Conservation (phyloP, 37 sponge, comb jelly and placozoan genomes). For the Beroe ovata region DNA sequence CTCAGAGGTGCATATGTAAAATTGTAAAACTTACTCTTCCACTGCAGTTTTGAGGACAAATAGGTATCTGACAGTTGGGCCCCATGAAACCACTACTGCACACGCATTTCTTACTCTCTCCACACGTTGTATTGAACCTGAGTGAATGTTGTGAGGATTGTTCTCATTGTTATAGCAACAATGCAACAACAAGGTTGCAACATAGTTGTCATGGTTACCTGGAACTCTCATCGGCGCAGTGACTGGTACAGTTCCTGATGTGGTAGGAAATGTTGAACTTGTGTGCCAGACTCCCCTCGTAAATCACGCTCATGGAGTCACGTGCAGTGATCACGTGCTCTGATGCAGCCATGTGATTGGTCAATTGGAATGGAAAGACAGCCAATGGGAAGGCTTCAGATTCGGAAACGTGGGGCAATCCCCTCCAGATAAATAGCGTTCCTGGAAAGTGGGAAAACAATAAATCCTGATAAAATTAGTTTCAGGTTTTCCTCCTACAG, state of each 20-base stretch:
- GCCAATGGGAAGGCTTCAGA: neutral
- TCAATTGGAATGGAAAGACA: neutral
- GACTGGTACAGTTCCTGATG: conserved; percentile 22
- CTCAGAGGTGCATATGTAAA: no score
- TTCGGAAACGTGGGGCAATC: neutral
- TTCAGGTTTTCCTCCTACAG: no score
- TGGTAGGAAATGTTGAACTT: conserved; percentile 45
- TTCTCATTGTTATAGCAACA: no score
- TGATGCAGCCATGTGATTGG: neutral
- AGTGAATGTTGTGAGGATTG: no score
- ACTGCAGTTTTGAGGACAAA: conserved; percentile 24
- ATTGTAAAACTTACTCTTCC: conserved; percentile 11
- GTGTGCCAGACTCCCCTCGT: neutral
- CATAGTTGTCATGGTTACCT: no score
- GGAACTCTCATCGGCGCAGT: neutral
- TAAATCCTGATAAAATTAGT: no score
- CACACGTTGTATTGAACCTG: conserved; percentile 47
- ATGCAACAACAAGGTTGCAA: no score
- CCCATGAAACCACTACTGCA: conserved; percentile 25
- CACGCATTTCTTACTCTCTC: neutral
- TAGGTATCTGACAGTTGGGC: neutral
- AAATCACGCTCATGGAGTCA: neutral
- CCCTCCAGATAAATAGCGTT: conserved; percentile 34
- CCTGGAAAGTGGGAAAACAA: no score
- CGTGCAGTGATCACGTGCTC: neutral